Evolutionary conservation across 30 jellyfish, hydroid and myxozoan species (phyloP).

Genomic region (Haliclystus octoradiatus): DNA sequence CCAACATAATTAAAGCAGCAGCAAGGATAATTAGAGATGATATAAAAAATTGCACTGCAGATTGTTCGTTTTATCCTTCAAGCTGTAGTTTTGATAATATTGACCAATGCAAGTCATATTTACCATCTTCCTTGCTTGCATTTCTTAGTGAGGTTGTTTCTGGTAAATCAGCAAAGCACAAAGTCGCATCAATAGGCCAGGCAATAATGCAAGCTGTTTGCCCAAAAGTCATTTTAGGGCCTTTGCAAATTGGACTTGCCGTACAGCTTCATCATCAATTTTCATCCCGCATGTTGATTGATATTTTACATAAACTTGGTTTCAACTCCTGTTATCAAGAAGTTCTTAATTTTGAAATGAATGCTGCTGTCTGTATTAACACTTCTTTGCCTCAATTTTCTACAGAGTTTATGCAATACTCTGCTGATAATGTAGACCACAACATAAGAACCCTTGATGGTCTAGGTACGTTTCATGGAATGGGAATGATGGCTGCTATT

Average conservation of each 20-base stretch:
- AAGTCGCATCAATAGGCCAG: conserved; percentile 10
- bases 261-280: conserved; percentile 8
- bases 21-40: conserved; percentile 20
- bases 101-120: too few relatives aligned
- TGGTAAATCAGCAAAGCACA: not conserved
- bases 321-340: conserved; percentile 19
- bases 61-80: conserved; percentile 7
- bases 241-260: conserved; percentile 10
- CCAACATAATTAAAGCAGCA: conserved; percentile 13
- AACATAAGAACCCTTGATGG: too few relatives aligned
- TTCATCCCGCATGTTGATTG: conserved; percentile 2
- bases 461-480: too few relatives aligned
- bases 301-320: not conserved
- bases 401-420: too few relatives aligned
- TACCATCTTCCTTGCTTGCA: conserved; percentile 4
- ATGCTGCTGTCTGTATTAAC: conserved; percentile 50
- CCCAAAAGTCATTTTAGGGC: conserved; percentile 10
- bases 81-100: too few relatives aligned
- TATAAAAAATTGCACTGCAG: conserved; percentile 7
- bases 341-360: conserved; percentile 11
- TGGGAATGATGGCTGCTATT: too few relatives aligned
- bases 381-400: too few relatives aligned
- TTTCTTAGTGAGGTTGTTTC: too few relatives aligned
- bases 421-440: too few relatives aligned
- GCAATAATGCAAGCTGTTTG: conserved; percentile 22